phyloP scores from a whole-genome alignment of 37 sponge, comb jelly and placozoan genomes.

The Halichondria panicea region DNA sequence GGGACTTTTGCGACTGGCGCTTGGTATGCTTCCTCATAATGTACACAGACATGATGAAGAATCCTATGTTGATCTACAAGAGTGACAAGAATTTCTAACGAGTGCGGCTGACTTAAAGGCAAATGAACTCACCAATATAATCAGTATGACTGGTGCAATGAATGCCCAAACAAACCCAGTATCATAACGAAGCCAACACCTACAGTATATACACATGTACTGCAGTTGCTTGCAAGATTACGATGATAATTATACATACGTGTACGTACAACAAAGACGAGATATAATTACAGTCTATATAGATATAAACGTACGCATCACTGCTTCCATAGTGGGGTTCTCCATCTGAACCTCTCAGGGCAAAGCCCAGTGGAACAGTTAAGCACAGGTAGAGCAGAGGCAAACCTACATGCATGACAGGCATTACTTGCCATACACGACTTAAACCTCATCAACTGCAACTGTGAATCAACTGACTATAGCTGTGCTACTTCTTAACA shows the following conservation, averaged over 20 bases:
- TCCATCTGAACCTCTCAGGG: conserved; percentile 4
- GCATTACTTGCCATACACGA: neutral
- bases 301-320: neutral
- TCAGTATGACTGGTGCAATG: conserved; percentile 64
- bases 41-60: conserved; percentile 51
- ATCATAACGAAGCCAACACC: conserved; percentile 67
- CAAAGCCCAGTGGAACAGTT: conserved; percentile 44
- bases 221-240: neutral
- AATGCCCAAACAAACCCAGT: conserved; percentile 66
- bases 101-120: too few species aligned
- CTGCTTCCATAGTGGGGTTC: conserved; percentile 16
- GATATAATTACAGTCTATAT: neutral
- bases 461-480: neutral
- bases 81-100: too few species aligned
- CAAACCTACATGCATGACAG: conserved; percentile 14
- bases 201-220: conserved; percentile 16
- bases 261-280: neutral
- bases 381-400: conserved; percentile 49
- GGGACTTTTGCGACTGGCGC: neutral
- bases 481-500: neutral
- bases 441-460: neutral
- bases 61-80: conserved; percentile 41
- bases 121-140: conserved; percentile 48
- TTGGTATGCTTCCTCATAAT: conserved; percentile 46
- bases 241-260: neutral